Evolutionary conservation across 2,113 vertebrate species (phyloP), one percentile per base, ranked within the genome.

Genomic region (Columba livia): DNA sequence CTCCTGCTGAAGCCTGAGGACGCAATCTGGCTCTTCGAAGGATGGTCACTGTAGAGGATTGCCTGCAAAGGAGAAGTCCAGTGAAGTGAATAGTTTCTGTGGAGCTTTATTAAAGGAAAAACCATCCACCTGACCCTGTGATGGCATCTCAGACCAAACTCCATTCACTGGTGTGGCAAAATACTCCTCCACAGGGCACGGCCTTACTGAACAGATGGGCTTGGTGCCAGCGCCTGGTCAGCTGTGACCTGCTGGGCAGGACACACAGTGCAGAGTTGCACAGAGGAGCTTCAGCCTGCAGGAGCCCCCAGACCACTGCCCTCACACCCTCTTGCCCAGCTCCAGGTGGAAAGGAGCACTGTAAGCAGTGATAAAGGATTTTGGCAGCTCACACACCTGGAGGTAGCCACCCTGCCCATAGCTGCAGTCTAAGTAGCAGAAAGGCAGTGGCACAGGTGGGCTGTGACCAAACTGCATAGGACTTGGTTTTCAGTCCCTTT

Each of bases 1-100:
- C 56, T 71, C 29, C 47, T 3, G 0, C 32, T 1, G 5, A 14
- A 10, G 12, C 0, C 0, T 9, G 48, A 83, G 48, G 47, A 25
- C 50, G 73, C 79, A 85, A 83, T 12, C 38, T 56, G 54, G 2
- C 53, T 85, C 32, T 93, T 84, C 77, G 65, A 90, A 88, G 44
- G 53, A 20, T 65, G 51, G 44, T 16, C 40, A 3, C 32, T 60
- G 26, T 5, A 36, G 14, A 83, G 36, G 17, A 6, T 48, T 1
- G 2, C 21, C 89, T 91, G 57, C 50, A 36, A 79, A 79, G 25
- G n/a, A 65, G n/a, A 79, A 72, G 44, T 58, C 62, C 56, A 38
- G 7, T 23, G 19, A 67, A 67, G 8, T 17, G 20, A 88, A 38
- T 60, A 0, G n/a, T 69, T 67, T 58, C 42, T 50, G 16, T 6